Evolutionary conservation across 2,888 invertebrate species (phyloP), one percentile per base, ranked within the genome.

Genomic region (Brenthis daphne): DNA sequence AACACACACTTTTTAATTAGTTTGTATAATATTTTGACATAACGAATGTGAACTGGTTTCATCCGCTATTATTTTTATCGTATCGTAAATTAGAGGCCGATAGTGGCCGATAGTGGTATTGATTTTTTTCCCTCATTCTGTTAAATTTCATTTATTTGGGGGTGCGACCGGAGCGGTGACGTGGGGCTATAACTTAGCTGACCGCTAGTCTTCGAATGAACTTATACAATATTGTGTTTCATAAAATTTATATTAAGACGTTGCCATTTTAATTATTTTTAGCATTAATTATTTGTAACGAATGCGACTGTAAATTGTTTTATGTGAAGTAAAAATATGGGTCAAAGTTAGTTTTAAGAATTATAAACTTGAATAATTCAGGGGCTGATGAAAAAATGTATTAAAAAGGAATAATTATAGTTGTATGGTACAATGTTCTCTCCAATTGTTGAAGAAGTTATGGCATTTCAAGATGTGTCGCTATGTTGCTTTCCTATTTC

Each of bases 121-220:
- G 92, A 92, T 92, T 92, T 92, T 89, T 91, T 92, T 92, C 92
- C 92, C 89, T 91, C 92, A 91, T 91, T 90, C 91, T 88, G 92
- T 90, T 89, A 91, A 92, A 92, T 92, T 92, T 92, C 91, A 91
- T 92, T 92, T 92, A 92, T 92, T 79, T 87, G 88, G 88, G 90
- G 91, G 92, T 89, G 88, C 85, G 85, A 82, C 80, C 82, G 86
- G 84, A 55, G 69, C 69, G 67, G 85, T 83, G 84, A 81, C 80
- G 80, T 79, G 73, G 77, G 69, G 65, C 73, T 56, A 70, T 71
- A 69, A 66, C 64, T 75, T 68, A 66, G 57, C 70, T 71, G 74
- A 70, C 71, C 71, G 66, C 64, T 16, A 67, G 33, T 56, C 56
- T 63, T 16, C 37, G 56, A 20, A 67, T 63, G 8, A 37, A 54